Percentiles rank a stretch among this genome's conserved stretches.
These are phyloP conservation scores for Leptinotarsa undecemlineata DNA, from an alignment of 1,140 invertebrate species.

Conservation along the genomic window DNA sequence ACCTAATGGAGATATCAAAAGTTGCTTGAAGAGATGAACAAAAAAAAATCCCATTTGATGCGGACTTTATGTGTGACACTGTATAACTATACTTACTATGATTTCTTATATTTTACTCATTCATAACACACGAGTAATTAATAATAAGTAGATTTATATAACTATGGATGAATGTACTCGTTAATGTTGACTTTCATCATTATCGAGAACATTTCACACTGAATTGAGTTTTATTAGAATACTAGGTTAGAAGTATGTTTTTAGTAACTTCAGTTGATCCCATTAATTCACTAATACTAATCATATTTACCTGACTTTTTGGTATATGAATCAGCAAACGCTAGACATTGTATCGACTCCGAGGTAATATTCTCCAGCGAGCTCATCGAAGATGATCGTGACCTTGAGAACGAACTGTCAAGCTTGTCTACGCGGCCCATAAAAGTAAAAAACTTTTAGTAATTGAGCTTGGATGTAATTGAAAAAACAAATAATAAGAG, in stretches of 20 bases:
- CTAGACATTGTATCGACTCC: slow-evolving; percentile 94
- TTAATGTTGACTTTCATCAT: too few species aligned
- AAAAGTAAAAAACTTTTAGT: slow-evolving; percentile 54
- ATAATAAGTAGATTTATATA: too few species aligned
- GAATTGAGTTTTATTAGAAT: not conserved
- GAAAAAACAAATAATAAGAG: not conserved
- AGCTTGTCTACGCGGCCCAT: slow-evolving; percentile 88
- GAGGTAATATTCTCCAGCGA: slow-evolving; percentile 95
- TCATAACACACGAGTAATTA: too few species aligned
- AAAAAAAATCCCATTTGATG: too few species aligned
- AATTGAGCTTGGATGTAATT: not conserved
- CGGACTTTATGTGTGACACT: too few species aligned
- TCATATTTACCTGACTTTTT: slow-evolving; percentile 82
- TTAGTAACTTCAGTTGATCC: not conserved
- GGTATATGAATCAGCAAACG: slow-evolving; percentile 93
- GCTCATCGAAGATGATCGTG: slow-evolving; percentile 94
- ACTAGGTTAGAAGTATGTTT: not conserved
- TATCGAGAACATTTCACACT: too few species aligned
- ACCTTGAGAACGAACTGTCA: slow-evolving; percentile 93
- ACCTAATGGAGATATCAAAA: too few species aligned
- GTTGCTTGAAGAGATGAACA: too few species aligned
- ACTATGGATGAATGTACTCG: too few species aligned
- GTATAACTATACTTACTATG: too few species aligned
- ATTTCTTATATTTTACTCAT: too few species aligned
- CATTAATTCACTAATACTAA: not conserved